These are phyloP conservation scores for Notothenia rossii DNA, from an alignment of 2,113 vertebrate species.

Conservation along the genomic window DNA sequence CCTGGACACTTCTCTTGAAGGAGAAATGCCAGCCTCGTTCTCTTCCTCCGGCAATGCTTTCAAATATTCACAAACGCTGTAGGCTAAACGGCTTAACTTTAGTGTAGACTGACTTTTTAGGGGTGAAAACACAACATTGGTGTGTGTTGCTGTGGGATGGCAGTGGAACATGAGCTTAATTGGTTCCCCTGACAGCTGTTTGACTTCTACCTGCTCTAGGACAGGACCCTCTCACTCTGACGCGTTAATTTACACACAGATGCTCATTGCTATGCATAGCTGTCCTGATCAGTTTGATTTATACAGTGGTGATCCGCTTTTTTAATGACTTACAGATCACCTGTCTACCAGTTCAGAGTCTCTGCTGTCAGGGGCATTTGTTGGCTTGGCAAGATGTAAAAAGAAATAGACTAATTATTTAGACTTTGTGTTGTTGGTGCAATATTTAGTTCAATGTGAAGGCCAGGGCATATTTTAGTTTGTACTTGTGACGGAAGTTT, in stretches of 20 bases:
- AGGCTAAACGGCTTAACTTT: constrained; percentile 65
- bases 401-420: not conserved
- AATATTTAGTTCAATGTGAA: not conserved
- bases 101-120: constrained; percentile 41
- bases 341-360: constrained; percentile 8
- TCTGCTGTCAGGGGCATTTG: constrained; percentile 9
- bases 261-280: constrained; percentile 49
- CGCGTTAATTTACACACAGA: constrained; percentile 43
- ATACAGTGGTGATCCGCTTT: constrained; percentile 30
- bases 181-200: constrained; percentile 70
- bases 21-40: constrained; percentile 58
- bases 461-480: not conserved
- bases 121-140: constrained; percentile 33
- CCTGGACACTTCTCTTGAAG: constrained; percentile 50
- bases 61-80: constrained; percentile 79
- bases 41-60: constrained; percentile 72
- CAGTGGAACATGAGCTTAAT: constrained; percentile 66
- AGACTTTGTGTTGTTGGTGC: not conserved
- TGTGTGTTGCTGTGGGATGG: constrained; percentile 27
- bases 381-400: constrained; percentile 15
- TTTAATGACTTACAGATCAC: constrained; percentile 53
- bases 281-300: constrained; percentile 33
- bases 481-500: not conserved
- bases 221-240: constrained; percentile 38
- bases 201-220: constrained; percentile 58